A percentile compares a stretch with the other conserved stretches of the same genome.
Conservation (phyloP, 2,113 vertebrate genomes). For the Xerus inauris region DNA sequence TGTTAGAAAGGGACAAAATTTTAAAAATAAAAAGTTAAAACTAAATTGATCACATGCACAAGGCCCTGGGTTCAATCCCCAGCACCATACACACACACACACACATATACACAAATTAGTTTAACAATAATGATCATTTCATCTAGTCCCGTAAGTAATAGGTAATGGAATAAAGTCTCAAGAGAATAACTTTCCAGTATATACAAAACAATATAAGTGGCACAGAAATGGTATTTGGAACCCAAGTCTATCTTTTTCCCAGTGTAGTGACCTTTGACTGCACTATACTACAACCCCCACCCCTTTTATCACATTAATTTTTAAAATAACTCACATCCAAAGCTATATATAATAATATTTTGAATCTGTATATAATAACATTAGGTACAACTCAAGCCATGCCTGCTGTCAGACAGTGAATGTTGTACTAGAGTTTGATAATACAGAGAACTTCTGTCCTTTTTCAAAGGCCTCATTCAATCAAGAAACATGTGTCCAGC, state of each 20-base stretch:
- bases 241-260: not conserved
- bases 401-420: not conserved
- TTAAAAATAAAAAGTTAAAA: not conserved
- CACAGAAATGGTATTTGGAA: not conserved
- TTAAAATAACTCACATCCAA: not conserved
- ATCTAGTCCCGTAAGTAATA: not conserved
- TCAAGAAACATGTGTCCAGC: not conserved
- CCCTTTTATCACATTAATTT: not conserved
- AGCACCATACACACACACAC: too few relatives aligned
- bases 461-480: not conserved
- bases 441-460: not conserved
- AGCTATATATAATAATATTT: not conserved
- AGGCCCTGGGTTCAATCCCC: too few relatives aligned
- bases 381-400: not conserved
- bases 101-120: too few relatives aligned
- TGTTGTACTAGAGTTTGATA: not conserved
- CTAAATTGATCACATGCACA: too few relatives aligned
- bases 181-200: not conserved
- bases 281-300: not conserved
- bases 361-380: not conserved
- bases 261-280: accelerated
- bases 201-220: not conserved
- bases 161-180: not conserved
- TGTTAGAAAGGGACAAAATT: not conserved
- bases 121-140: not conserved